Conservation (phyloP, 2,888 invertebrate genomes). For the Epistrophe grossulariae region DNA sequence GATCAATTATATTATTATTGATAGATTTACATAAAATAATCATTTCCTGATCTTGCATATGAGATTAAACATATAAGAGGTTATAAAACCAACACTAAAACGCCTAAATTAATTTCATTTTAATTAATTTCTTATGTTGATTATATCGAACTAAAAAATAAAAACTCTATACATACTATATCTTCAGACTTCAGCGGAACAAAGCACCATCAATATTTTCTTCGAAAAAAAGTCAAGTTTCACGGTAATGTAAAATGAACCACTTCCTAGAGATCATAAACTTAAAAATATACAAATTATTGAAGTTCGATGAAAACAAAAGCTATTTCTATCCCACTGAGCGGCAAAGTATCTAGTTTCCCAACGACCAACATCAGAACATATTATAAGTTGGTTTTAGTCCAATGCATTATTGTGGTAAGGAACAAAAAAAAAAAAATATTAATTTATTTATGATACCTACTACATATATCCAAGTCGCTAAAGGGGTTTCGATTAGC, state of each 20-base stretch:
- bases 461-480: conserved; percentile 22
- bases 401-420: conserved; percentile 47
- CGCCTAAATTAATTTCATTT: conserved; percentile 42
- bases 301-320: conserved; percentile 44
- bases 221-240: conserved; percentile 41
- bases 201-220: conserved; percentile 36
- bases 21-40: conserved; percentile 49
- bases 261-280: conserved; percentile 63
- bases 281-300: conserved; percentile 7
- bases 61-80: conserved; percentile 39
- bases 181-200: conserved; percentile 22
- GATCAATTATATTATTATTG: conserved; percentile 4
- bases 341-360: conserved; percentile 64
- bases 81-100: conserved; percentile 49
- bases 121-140: conserved; percentile 58
- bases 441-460: conserved; percentile 27
- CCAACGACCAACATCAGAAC: conserved; percentile 3
- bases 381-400: conserved; percentile 47
- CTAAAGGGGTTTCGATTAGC: conserved; percentile 54
- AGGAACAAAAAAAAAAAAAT: not conserved
- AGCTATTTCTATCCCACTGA: conserved; percentile 46
- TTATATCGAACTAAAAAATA: conserved; percentile 24
- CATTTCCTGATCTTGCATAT: conserved; percentile 51
- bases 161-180: not conserved
- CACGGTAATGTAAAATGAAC: conserved; percentile 54